These are phyloP conservation scores for Plagodis dolabraria DNA, from an alignment of 2,888 invertebrate genomes.

Conservation along the genomic window DNA sequence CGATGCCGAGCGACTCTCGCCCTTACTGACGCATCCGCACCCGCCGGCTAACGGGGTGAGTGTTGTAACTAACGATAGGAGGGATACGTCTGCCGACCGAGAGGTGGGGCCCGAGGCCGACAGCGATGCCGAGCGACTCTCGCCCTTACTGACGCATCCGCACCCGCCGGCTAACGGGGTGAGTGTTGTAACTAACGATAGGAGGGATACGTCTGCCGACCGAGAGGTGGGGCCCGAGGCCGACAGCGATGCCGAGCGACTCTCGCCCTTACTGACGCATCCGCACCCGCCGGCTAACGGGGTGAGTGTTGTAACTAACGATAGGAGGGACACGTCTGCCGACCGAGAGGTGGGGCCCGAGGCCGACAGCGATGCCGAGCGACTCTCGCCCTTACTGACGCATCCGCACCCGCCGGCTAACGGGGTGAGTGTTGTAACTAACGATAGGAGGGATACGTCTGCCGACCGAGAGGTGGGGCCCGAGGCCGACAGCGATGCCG, in stretches of 20 bases:
- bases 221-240: background rate
- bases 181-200: too few relatives aligned
- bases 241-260: too few relatives aligned
- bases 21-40: slow-evolving; percentile 86
- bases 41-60: slow-evolving; percentile 57
- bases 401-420: slow-evolving; percentile 58
- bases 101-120: background rate
- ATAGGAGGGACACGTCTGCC: background rate
- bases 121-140: slow-evolving; percentile 93
- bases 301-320: too few relatives aligned
- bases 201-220: too few relatives aligned
- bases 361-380: slow-evolving; percentile 93
- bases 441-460: too few relatives aligned
- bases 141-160: slow-evolving; percentile 87
- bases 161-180: slow-evolving; percentile 59
- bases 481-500: too few relatives aligned
- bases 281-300: too few relatives aligned
- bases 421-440: slow-evolving; percentile 58
- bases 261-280: too few relatives aligned
- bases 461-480: background rate
- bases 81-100: background rate
- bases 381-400: slow-evolving; percentile 90
- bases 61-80: background rate
- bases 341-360: slow-evolving; percentile 62
- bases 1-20: slow-evolving; percentile 93